Conservation (phyloP, 2,888 invertebrate genomes). For the Campopleginae sp. region DNA sequence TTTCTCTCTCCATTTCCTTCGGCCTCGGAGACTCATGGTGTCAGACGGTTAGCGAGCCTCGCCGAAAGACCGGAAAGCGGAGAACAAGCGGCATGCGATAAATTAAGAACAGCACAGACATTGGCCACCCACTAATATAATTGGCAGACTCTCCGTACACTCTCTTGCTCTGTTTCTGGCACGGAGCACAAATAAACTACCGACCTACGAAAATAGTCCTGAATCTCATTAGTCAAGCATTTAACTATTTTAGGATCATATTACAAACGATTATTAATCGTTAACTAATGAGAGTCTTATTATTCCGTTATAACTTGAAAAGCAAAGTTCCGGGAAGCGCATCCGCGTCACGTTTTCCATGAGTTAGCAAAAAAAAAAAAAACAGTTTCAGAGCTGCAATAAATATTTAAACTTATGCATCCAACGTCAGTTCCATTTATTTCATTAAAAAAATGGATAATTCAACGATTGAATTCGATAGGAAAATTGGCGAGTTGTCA, state of each 20-base stretch:
- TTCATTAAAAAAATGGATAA: background rate
- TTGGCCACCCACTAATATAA: constrained; percentile 58
- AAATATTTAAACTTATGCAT: background rate
- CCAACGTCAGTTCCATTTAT: background rate
- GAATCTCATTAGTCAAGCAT: constrained; percentile 49
- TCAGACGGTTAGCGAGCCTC: constrained; percentile 52
- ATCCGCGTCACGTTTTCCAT: background rate
- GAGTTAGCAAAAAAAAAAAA: background rate
- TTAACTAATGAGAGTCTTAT: constrained; percentile 10
- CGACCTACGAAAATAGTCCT: constrained; percentile 25
- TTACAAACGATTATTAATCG: constrained; percentile 8
- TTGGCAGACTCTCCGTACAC: constrained; percentile 30
- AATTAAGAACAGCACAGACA: constrained; percentile 51
- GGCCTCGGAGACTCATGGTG: constrained; percentile 60
- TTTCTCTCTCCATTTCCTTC: constrained; percentile 51
- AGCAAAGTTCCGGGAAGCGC: background rate
- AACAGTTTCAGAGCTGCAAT: background rate
- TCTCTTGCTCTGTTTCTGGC: background rate
- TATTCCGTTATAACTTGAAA: background rate
- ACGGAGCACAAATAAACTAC: constrained; percentile 11
- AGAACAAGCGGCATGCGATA: constrained; percentile 40
- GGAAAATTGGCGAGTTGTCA: background rate
- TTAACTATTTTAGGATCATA: constrained; percentile 19
- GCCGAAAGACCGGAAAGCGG: constrained; percentile 52
- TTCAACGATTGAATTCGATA: background rate